Evolutionary conservation across 2,888 invertebrate species (phyloP).

Genomic region (Eutolmus rufibarbis): DNA sequence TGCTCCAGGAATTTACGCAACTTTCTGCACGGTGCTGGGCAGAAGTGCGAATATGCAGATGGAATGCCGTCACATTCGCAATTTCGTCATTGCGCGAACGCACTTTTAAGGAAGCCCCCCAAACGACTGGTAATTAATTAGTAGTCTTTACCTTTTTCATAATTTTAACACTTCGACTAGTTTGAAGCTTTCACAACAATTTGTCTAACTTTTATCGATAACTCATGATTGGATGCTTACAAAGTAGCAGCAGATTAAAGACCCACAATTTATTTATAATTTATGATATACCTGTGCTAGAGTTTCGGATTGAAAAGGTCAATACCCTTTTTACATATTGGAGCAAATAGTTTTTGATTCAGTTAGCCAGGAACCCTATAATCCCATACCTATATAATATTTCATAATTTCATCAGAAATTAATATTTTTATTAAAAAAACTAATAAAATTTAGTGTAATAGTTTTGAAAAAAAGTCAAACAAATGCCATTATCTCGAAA

Average conservation of each 20-base stretch:
- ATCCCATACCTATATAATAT: no score
- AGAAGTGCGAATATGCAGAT: background rate
- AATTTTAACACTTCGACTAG: background rate
- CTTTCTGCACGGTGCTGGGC: background rate
- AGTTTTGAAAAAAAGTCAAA: no score
- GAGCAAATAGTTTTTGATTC: no score
- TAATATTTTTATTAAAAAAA: no score
- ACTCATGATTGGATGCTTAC: background rate
- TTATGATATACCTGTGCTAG: no score
- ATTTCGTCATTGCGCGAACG: background rate
- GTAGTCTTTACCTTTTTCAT: background rate
- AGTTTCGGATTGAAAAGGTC: no score
- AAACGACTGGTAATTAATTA: background rate
- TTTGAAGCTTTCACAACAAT: background rate
- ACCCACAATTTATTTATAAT: no score
- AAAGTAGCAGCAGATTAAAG: background rate
- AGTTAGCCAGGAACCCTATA: no score
- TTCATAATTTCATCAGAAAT: no score
- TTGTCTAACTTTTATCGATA: background rate
- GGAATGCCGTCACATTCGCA: background rate
- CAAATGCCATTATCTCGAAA: no score
- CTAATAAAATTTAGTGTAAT: no score
- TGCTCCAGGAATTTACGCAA: background rate
- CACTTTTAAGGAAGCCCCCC: background rate
- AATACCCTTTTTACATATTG: no score